phyloP scores from a whole-genome alignment of 2,113 vertebrate species.

The Catagonus wagneri region DNA sequence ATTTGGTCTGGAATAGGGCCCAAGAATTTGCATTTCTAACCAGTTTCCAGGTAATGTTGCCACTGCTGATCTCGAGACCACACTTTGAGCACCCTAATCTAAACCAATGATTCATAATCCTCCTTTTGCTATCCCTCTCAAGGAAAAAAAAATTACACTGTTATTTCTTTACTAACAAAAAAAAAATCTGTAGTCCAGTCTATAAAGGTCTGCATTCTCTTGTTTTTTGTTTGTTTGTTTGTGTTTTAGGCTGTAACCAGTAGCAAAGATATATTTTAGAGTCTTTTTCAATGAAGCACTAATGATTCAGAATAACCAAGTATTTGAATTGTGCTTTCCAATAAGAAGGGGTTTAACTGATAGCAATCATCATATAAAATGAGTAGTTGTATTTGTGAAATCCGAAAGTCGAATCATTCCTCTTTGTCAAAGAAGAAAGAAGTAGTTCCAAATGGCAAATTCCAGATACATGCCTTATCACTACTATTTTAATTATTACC shows the following conservation, averaged over 20 bases:
- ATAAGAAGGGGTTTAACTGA: not conserved
- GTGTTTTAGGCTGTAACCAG: not conserved
- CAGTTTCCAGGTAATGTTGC: not conserved
- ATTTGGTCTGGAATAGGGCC: not conserved
- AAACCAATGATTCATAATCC: not conserved
- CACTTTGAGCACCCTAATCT: not conserved
- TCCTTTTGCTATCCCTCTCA: not conserved
- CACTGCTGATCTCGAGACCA: not conserved
- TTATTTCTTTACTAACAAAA: conserved; percentile 19
- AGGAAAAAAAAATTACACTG: not conserved
- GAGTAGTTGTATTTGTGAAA: conserved; percentile 25
- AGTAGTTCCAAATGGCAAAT: conserved; percentile 22
- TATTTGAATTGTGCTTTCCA: not conserved
- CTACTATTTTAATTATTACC: not conserved
- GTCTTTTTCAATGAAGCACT: not conserved
- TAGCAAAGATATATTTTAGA: not conserved
- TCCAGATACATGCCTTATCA: not conserved
- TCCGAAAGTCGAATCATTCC: not conserved
- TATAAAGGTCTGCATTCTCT: not conserved
- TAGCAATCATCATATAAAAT: not conserved
- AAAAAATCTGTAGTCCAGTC: not conserved
- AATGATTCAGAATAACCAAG: not conserved
- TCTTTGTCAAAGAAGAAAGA: conserved; percentile 35
- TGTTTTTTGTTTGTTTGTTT: not conserved
- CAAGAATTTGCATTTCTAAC: conserved; percentile 35